A percentile compares a stretch with the other conserved stretches of the same genome.
These are phyloP conservation scores for Brenthis hecate DNA, from an alignment of 2,888 invertebrate genomes.

Conservation along the genomic window DNA sequence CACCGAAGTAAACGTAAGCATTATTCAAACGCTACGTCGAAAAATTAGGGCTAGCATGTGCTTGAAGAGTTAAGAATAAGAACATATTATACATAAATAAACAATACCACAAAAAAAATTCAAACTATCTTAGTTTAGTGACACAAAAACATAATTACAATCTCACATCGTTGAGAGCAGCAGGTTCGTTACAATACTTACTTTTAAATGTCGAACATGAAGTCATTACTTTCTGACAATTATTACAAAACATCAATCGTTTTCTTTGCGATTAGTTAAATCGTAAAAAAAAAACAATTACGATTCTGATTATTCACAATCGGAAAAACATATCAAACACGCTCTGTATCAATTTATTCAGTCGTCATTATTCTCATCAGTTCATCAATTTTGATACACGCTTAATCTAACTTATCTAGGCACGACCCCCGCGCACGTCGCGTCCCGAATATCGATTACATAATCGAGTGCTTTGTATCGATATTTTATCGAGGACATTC, in stretches of 20 bases:
- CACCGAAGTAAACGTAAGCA: too few species aligned
- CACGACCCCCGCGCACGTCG: slow-evolving; percentile 14
- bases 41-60: too few species aligned
- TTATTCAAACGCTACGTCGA: too few species aligned
- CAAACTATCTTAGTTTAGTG: slow-evolving; percentile 5
- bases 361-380: slow-evolving; percentile 16
- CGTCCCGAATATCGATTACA: neutral
- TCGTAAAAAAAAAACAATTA: too few species aligned
- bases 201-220: too few species aligned
- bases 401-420: slow-evolving; percentile 24
- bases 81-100: slow-evolving; percentile 8
- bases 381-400: slow-evolving; percentile 24
- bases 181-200: too few species aligned
- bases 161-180: too few species aligned
- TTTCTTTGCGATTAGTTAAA: too few species aligned
- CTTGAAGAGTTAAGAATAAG: neutral
- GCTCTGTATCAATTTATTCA: slow-evolving; percentile 11
- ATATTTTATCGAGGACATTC: slow-evolving; percentile 12
- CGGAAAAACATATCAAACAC: neutral
- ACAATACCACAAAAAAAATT: slow-evolving; percentile 2
- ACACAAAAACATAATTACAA: neutral
- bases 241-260: too few species aligned
- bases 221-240: too few species aligned
- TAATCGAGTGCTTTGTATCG: slow-evolving; percentile 2
- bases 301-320: neutral